Conservation (phyloP, 2,113 vertebrate genomes). For the Arenaria interpres region DNA sequence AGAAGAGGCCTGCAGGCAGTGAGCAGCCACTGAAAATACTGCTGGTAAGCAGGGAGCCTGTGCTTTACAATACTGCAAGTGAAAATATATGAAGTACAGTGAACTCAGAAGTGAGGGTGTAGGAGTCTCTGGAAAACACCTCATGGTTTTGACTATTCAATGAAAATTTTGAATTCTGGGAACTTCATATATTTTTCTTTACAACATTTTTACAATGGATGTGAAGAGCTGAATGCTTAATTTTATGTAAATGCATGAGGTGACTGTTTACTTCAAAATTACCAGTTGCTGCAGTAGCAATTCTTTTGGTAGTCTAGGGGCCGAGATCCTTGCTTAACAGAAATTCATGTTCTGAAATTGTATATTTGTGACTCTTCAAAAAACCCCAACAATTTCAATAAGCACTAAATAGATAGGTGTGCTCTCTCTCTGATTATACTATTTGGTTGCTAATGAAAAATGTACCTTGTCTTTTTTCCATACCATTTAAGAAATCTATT, state of each 20-base stretch:
- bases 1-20: background rate
- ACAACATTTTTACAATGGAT: background rate
- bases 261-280: background rate
- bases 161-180: background rate
- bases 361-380: background rate
- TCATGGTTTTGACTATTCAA: background rate
- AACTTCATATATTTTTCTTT: background rate
- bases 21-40: background rate
- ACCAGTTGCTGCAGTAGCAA: background rate
- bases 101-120: no score
- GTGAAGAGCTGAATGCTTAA: background rate
- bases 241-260: background rate
- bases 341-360: background rate
- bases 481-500: background rate
- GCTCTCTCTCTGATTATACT: background rate
- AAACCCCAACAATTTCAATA: background rate
- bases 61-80: background rate
- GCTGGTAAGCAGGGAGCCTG: background rate
- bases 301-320: background rate
- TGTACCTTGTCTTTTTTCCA: background rate
- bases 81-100: background rate
- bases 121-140: background rate
- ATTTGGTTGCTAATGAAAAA: background rate
- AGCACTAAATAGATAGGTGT: background rate
- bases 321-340: background rate